A percentile compares a stretch with the other conserved stretches of the same genome.
Evolutionary conservation across 2,797 vertebrate genomes (phyloP).

Genomic region (Anguilla pacifica): DNA sequence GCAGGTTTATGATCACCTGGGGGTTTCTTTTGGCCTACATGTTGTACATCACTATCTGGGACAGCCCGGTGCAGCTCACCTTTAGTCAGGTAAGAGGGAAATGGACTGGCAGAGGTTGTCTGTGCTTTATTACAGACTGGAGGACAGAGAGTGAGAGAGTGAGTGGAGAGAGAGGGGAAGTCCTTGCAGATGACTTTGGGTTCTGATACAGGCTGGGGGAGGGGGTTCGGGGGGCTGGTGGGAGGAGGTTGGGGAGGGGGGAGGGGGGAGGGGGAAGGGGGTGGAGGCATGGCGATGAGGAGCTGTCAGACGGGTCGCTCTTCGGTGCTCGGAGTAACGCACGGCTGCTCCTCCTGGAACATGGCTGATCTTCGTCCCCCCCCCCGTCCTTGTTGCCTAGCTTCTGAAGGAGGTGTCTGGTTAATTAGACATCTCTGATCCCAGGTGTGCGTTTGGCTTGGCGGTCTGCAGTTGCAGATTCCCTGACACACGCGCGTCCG

Average conservation of each 20-base stretch:
- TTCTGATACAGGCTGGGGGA: not conserved
- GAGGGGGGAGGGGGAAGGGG: too few relatives aligned
- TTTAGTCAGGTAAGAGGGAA: not conserved
- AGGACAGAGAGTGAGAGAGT: not conserved
- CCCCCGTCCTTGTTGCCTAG: not conserved
- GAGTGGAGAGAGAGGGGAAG: not conserved
- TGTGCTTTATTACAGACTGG: not conserved
- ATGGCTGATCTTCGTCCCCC: not conserved
- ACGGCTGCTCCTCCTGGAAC: not conserved
- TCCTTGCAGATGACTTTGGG: constrained; percentile 17
- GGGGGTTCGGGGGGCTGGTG: too few relatives aligned
- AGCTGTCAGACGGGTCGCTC: not conserved
- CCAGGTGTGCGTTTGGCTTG: not conserved
- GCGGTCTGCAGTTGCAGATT: not conserved
- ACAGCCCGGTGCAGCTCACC: not conserved
- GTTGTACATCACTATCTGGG: constrained; percentile 37
- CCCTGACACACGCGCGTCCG: too few relatives aligned
- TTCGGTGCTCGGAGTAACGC: not conserved
- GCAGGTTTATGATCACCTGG: constrained; percentile 17
- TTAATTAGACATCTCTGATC: not conserved
- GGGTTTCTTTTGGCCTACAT: constrained; percentile 33
- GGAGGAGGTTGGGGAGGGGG: too few relatives aligned
- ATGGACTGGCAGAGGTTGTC: constrained; percentile 1
- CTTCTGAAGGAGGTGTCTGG: not conserved
- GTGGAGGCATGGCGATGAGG: not conserved